These are phyloP conservation scores for Tetragnatha versicolor DNA, from an alignment of 1,140 invertebrate species.

Conservation along the genomic window DNA sequence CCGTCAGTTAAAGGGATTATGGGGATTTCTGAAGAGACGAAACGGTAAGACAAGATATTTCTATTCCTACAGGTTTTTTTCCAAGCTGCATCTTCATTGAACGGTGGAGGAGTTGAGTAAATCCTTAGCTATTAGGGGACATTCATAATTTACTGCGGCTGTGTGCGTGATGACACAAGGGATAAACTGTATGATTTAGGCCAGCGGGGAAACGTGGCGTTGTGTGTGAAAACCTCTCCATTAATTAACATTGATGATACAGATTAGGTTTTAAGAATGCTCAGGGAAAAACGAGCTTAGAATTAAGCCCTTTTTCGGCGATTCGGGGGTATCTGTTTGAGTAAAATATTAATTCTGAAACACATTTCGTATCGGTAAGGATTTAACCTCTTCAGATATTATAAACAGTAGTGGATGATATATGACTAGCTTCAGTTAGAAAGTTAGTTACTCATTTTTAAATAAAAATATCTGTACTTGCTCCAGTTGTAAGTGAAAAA, in stretches of 20 bases:
- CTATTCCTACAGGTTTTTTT: neutral
- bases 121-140: neutral
- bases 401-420: too few species aligned
- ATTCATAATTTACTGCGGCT: slow-evolving; percentile 1
- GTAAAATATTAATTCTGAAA: too few species aligned
- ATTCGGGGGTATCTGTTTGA: too few species aligned
- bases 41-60: neutral
- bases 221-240: neutral
- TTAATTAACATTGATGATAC: neutral
- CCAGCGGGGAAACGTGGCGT: too few species aligned
- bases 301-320: too few species aligned
- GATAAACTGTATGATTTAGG: neutral
- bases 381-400: too few species aligned
- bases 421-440: too few species aligned
- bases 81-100: neutral
- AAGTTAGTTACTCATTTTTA: too few species aligned
- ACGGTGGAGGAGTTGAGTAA: neutral
- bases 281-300: neutral
- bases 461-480: too few species aligned
- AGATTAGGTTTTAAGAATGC: neutral
- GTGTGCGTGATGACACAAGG: neutral
- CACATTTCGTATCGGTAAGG: too few species aligned
- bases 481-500: too few species aligned
- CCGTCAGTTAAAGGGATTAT: slow-evolving; percentile 13
- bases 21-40: neutral